A percentile compares a stretch with the other conserved stretches of the same genome.
phyloP scores from a whole-genome alignment of 2,113 vertebrate genomes.

The Thomomys bottae region DNA sequence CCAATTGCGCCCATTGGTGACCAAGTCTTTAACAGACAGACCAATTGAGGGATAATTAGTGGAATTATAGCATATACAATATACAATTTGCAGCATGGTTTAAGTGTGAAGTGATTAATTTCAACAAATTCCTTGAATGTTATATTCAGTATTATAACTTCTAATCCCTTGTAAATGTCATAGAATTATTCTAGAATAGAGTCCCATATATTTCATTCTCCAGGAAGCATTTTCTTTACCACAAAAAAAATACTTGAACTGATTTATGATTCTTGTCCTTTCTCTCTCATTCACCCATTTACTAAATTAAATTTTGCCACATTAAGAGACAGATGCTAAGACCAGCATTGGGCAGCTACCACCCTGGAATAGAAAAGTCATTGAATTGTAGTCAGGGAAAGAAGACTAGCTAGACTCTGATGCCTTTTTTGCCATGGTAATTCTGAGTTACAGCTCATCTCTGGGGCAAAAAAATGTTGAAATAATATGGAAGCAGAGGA shows the following conservation, averaged over 20 bases:
- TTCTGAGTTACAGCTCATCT: neutral
- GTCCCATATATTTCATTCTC: neutral
- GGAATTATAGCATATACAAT: neutral
- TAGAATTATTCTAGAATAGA: slow-evolving; percentile 2
- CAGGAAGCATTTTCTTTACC: slow-evolving; percentile 28
- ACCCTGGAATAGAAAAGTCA: neutral
- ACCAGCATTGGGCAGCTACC: neutral
- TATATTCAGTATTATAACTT: neutral
- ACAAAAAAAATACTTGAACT: neutral
- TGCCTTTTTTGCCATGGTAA: neutral
- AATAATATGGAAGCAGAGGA: neutral
- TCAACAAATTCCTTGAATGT: slow-evolving; percentile 30
- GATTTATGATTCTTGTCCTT: slow-evolving; percentile 19
- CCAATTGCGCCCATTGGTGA: neutral
- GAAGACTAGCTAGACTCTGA: neutral
- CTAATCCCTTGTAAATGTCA: neutral
- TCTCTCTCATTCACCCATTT: neutral
- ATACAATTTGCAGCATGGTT: neutral
- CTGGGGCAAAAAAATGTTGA: neutral
- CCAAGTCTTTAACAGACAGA: neutral
- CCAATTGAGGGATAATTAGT: neutral
- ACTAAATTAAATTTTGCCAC: neutral
- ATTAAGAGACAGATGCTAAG: neutral
- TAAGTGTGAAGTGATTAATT: slow-evolving; percentile 2
- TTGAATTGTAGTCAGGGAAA: neutral